Base-by-base conservation (phyloP, 2,797 vertebrate species). In the Protonibea diacanthus region DNA sequence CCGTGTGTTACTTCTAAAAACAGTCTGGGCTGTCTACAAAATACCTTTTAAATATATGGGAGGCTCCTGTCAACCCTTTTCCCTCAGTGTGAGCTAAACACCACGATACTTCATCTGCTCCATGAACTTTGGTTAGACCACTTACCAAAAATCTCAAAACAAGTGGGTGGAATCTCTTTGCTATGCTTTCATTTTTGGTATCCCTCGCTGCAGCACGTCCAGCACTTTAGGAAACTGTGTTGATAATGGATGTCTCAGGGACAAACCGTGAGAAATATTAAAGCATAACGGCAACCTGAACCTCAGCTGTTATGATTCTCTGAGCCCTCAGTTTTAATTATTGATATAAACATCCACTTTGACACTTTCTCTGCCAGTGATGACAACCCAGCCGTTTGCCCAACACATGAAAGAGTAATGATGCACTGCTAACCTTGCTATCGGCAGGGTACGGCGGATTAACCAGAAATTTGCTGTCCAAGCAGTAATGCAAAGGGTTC, bases 371-470 rank as follows among this genome's bases (percentile, higher is more conserved):
- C 78, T 72, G 83, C 85, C 86, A 67, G 56, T 57, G 76, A 91
- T 82, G 91, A 88, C 89, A 88, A 82, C 66, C 77, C 64, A 29
- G 49, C 62, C 45, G 58, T 71, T 59, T 76, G 81, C 70, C 83
- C 49, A 42, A 78, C 81, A 85, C 85, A 92, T 90, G 80, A 92
- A 94, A 93, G 84, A 90, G 78, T 90, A 85, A 92, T 90, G 86
- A 84, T 58, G 77, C 74, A 21, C 74, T 55, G 51, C 76, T 79
- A 76, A 86, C 85, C 56, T 74, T 8, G 77, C 80, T 78, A 83
- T 85, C 29, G 3, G 75, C 71, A 51, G 56, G 70, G 85, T 88
- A 89, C 53, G 74, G 66, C 59, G 86, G 90, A 90, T 91, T 89
- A 87, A 75, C 52, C 66, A 64, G 65, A 88, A 91, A 90, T 82